Percentiles rank a stretch among this genome's conserved stretches.
Conservation (phyloP, 2,797 vertebrate genomes). For the Syndactyla subalaris region DNA sequence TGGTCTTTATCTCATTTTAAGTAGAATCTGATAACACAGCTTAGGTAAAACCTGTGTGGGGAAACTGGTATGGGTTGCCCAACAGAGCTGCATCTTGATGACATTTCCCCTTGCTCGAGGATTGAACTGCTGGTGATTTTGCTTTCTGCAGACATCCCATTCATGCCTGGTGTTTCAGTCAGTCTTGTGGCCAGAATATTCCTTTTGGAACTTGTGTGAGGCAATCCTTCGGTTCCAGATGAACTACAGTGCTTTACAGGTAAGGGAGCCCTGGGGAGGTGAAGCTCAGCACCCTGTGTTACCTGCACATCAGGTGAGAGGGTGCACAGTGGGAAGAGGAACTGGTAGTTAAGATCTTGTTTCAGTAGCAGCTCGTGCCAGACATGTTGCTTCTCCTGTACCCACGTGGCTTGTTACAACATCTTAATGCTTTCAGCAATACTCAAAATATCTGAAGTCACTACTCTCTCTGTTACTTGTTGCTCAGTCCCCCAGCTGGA, state of each 20-base stretch:
- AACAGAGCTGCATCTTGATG: neutral
- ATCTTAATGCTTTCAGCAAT: neutral
- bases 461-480: neutral
- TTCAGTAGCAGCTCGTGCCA: neutral
- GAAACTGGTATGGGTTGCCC: neutral
- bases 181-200: slow-evolving; percentile 96
- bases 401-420: neutral
- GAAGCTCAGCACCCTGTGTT: neutral
- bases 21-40: neutral
- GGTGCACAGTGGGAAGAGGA: neutral
- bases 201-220: slow-evolving; percentile 98
- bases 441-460: neutral
- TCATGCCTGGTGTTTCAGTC: slow-evolving; percentile 96
- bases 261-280: slow-evolving; percentile 59
- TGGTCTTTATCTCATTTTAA: neutral
- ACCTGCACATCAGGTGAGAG: neutral
- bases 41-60: neutral
- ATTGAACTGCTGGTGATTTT: slow-evolving; percentile 19
- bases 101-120: neutral
- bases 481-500: neutral
- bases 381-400: neutral
- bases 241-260: slow-evolving; percentile 91
- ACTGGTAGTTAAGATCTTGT: neutral
- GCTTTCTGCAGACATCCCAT: slow-evolving; percentile 88
- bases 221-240: slow-evolving; percentile 93